Base-by-base conservation (phyloP, 2,888 invertebrate species). In the Caenorhabditis sinica region DNA sequence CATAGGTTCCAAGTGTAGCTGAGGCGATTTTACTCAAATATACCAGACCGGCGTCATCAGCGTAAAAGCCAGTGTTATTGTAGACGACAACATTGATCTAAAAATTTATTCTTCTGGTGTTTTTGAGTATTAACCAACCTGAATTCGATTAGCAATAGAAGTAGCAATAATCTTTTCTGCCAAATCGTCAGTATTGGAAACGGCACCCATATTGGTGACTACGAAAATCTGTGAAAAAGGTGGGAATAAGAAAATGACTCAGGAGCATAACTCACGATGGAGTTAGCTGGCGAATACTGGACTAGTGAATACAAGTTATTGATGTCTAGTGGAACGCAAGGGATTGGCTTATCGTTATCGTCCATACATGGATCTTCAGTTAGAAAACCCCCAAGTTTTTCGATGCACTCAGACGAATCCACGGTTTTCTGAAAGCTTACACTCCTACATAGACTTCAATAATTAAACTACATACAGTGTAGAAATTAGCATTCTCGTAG, bases 101-200 rank as follows among this genome's bases (percentile, higher is more conserved):
- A n/a, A 17, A 63, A 56, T 1, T 23, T 25, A 9, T 25, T 6
- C 4, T 61, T 5, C 17, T 30, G 5, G 25, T 6, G 33, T 40
- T 65, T 15, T 66, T 11, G 28, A 30, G n/a, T 25, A 6, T 15
- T 13, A 58, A 51, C 43, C 6, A 23, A 84, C 80, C 28, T 84
- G 84, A 28, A 84, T 81, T 58, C 66, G 30, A 20, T 56, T 65
- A n/a, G 84, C 75, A 40, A 84, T 84, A 0, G 84, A 81, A n/a
- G 81, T 76, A 3, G 75, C 72, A 28, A 75, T 72, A 2, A 84
- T 84, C 17, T 61, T 36, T 43, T 84, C 71, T 9, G 49, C 17
- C 6, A 51, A 0, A 20, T 43, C 15, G 8, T 17, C 58, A 25
- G 65, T 60, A 1, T 17, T 9, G 5, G 53, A 36, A 6, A 20